These are phyloP conservation scores for Cheilosia urbana DNA, from an alignment of 2,888 invertebrate genomes.

Conservation along the genomic window DNA sequence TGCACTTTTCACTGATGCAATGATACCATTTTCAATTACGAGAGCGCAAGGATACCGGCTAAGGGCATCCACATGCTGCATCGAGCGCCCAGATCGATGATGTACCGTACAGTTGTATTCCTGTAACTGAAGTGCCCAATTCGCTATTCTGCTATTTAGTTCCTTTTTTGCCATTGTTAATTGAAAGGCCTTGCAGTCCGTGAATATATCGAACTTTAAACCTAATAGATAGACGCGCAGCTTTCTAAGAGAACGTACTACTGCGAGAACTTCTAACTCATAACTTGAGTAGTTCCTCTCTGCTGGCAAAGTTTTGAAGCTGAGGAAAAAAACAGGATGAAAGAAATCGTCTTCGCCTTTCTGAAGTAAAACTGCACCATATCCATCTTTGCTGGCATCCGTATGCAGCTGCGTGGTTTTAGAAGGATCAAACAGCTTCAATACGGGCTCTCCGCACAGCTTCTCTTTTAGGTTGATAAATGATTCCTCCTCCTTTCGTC, in stretches of 20 bases:
- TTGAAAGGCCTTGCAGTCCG: constrained; percentile 59
- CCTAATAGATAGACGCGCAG: constrained; percentile 75
- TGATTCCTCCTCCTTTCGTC: too few species aligned
- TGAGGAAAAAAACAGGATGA: too few species aligned
- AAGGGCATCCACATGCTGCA: constrained; percentile 27
- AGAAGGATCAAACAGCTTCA: too few species aligned
- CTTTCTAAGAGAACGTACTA: constrained; percentile 76
- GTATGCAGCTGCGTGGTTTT: too few species aligned
- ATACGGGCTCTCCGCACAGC: too few species aligned
- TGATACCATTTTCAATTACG: constrained; percentile 16
- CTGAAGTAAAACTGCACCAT: constrained; percentile 77
- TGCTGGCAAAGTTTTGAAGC: too few species aligned
- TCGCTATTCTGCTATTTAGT: background rate
- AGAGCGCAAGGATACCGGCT: constrained; percentile 20
- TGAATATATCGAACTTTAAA: too few species aligned
- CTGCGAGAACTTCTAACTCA: background rate
- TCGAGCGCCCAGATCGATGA: constrained; percentile 10
- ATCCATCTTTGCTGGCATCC: constrained; percentile 49
- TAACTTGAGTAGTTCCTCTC: too few species aligned
- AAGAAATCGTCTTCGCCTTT: background rate
- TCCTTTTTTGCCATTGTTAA: constrained; percentile 29
- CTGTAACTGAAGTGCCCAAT: constrained; percentile 21
- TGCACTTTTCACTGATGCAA: background rate
- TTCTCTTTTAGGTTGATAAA: too few species aligned
- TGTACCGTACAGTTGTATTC: constrained; percentile 26